phyloP scores from a whole-genome alignment of 2,797 vertebrate species.

The Ctenosaura bakeri region DNA sequence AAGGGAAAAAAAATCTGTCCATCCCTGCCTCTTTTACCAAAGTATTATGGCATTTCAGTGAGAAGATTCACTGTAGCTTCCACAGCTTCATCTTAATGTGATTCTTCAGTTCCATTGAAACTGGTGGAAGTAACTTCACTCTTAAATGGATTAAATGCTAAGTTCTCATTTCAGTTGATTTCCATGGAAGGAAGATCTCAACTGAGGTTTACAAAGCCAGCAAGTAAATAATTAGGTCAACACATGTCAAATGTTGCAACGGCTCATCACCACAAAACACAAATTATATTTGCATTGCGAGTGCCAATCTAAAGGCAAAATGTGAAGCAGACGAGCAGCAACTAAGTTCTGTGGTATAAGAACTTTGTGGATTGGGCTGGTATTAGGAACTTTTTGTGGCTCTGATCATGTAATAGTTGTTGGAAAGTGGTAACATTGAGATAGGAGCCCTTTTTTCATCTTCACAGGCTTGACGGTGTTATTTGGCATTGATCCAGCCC shows the following conservation, averaged over 20 bases:
- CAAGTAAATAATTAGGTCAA: constrained; percentile 17
- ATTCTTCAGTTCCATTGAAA: background rate
- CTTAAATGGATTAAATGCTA: background rate
- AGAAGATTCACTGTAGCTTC: background rate
- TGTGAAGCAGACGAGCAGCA: background rate
- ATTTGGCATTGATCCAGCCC: constrained; percentile 29
- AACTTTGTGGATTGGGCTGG: background rate
- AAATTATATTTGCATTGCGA: background rate
- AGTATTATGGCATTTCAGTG: background rate
- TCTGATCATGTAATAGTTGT: background rate
- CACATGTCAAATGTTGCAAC: background rate
- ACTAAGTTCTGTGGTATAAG: background rate
- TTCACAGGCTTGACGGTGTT: background rate
- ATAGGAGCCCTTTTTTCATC: background rate
- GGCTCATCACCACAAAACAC: background rate
- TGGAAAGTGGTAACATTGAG: background rate
- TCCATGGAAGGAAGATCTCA: background rate
- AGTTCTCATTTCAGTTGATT: constrained; percentile 26
- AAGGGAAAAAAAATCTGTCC: background rate
- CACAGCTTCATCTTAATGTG: background rate
- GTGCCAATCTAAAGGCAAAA: background rate
- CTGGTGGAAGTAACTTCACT: background rate
- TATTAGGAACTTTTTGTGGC: background rate
- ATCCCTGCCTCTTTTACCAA: too few species aligned
- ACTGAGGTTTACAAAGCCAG: constrained; percentile 12